Evolutionary conservation across 2,888 invertebrate species (phyloP), one percentile per base, ranked within the genome.

Genomic region (Andrena chrysosceles): DNA sequence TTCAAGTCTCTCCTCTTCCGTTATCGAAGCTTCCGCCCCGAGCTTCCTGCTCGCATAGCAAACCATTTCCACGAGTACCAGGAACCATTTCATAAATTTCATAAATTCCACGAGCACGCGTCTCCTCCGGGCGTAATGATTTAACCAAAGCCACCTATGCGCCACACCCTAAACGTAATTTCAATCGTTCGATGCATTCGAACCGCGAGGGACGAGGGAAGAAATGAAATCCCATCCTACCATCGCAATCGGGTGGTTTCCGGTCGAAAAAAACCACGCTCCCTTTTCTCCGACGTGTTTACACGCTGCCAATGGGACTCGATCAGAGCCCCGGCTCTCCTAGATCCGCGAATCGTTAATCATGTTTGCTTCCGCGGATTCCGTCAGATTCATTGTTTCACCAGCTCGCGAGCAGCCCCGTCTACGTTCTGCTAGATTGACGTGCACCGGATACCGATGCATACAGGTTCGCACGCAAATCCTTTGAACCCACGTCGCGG

Each of bases 141-240:
- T 63, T 67, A 56, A 67, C 48, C 10, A 33, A 59, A 63, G 8
- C 33, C 26, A 42, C 23, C 13, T 13, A 63, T n/a, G n/a, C 23
- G 48, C 63, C 63, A 35, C n/a, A 7, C 62, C 33, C 26, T 26
- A 13, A 3, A 60, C 56, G 54, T 56, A 77, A 77, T 77, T 77
- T 68, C 56, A 56, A 63, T 68, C 80, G 16, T 35, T 62, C 72
- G n/a, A 48, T 23, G 59, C 6, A 3, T 33, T 59, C 13, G 13
- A 10, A 10, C 49, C 35, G 60, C 16, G 26, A 6, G 35, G 54
- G 42, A 60, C 16, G 54, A 10, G 29, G 0, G 23, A 67, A 72
- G 56, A 64, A 77, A 77, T 64, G 68, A 77, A 71, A 64, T 63
- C 77, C 68, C 48, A 63, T 68, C 7, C 1, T 1, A 13, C 26